Percentiles rank a stretch among this genome's conserved stretches.
These are phyloP conservation scores for Pterobdella sp. DNA, from an alignment of 2,888 invertebrate species.

Conservation along the genomic window DNA sequence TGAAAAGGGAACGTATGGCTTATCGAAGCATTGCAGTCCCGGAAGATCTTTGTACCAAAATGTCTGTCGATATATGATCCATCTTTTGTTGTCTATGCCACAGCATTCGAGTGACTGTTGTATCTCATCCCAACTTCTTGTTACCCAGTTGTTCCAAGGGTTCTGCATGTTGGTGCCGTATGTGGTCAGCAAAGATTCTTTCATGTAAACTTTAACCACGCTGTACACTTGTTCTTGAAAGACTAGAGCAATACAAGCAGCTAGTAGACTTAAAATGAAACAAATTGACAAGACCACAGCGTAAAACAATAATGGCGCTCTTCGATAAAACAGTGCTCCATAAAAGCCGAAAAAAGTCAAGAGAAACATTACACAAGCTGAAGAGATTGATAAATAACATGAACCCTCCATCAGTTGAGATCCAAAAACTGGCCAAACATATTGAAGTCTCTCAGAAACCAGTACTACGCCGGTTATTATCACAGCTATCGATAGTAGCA, in stretches of 20 bases:
- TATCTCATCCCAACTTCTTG: constrained; percentile 32
- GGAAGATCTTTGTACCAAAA: constrained; percentile 32
- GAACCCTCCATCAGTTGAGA: constrained; percentile 27
- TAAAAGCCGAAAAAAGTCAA: constrained; percentile 30
- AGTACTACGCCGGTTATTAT: constrained; percentile 27
- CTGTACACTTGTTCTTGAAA: constrained; percentile 26
- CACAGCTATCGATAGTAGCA: constrained; percentile 22
- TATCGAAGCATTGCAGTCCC: constrained; percentile 30
- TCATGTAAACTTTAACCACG: constrained; percentile 31
- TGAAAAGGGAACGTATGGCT: constrained; percentile 30
- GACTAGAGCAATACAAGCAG: constrained; percentile 23
- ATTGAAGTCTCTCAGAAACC: constrained; percentile 26
- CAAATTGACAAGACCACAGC: constrained; percentile 21
- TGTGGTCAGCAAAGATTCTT: constrained; percentile 28
- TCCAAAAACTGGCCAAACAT: constrained; percentile 25
- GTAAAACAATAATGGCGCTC: constrained; percentile 27
- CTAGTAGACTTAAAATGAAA: constrained; percentile 28
- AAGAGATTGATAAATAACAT: constrained; percentile 29
- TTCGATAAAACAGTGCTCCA: constrained; percentile 25
- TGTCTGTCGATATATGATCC: constrained; percentile 29
- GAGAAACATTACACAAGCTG: constrained; percentile 27
- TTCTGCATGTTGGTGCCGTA: constrained; percentile 32
- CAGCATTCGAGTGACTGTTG: constrained; percentile 31
- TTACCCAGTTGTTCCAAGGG: constrained; percentile 29
- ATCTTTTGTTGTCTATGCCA: constrained; percentile 26